Evolutionary conservation across 1,140 invertebrate genomes (phyloP).

Genomic region (Danaus melanippus): DNA sequence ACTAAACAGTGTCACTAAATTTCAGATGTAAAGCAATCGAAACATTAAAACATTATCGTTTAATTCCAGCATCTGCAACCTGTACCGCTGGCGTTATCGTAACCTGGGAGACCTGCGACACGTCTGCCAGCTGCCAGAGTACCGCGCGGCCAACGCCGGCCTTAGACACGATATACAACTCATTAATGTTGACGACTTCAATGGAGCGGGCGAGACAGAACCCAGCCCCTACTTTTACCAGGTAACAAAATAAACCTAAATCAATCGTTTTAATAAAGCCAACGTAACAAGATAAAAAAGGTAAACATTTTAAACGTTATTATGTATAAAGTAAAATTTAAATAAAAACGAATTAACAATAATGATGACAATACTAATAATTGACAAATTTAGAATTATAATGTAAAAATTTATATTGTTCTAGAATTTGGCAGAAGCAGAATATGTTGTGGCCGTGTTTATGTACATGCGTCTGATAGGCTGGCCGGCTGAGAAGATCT

Average conservation of each 20-base stretch:
- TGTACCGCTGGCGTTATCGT: constrained; percentile 99
- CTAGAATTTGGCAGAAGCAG: constrained; percentile 98
- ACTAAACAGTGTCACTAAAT: too few relatives aligned
- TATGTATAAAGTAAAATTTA: too few relatives aligned
- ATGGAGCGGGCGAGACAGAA: constrained; percentile 96
- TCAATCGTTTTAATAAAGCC: too few relatives aligned
- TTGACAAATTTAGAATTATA: too few relatives aligned
- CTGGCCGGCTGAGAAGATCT: constrained; percentile 98
- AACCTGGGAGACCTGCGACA: constrained; percentile 93
- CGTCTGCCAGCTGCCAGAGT: constrained; percentile 87
- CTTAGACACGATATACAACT: constrained; percentile 96
- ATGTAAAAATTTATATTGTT: constrained; percentile 6
- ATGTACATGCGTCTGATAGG: constrained; percentile 99
- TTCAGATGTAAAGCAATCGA: too few relatives aligned
- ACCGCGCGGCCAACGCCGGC: constrained; percentile 91
- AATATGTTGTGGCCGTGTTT: constrained; percentile 97
- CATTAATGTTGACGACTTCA: constrained; percentile 97
- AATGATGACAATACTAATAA: too few relatives aligned
- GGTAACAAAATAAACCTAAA: constrained; percentile 44
- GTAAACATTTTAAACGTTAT: too few relatives aligned
- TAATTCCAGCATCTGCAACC: constrained; percentile 83
- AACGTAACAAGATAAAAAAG: too few relatives aligned
- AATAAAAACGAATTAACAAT: too few relatives aligned
- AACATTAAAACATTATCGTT: too few relatives aligned
- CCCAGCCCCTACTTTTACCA: constrained; percentile 99